These are phyloP conservation scores for Solenopsis invicta DNA, from an alignment of 1,140 invertebrate species.

Conservation along the genomic window DNA sequence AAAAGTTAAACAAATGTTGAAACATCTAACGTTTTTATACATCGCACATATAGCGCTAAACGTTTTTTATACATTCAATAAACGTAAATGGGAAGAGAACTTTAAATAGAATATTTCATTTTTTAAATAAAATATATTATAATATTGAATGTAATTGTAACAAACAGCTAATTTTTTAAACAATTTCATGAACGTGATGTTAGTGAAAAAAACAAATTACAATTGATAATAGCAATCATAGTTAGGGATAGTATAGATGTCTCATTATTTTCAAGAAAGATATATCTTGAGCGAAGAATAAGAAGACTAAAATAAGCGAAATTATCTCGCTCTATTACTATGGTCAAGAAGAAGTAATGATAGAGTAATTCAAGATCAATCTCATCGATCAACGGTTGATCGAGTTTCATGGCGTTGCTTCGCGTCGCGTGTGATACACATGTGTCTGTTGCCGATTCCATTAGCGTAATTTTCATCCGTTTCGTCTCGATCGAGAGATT, in stretches of 20 bases:
- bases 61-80: too few relatives aligned
- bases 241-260: neutral
- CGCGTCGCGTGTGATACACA: conserved; percentile 31
- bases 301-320: conserved; percentile 27
- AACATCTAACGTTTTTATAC: too few relatives aligned
- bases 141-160: neutral
- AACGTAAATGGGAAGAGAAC: too few relatives aligned
- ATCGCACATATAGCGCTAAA: too few relatives aligned
- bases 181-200: neutral
- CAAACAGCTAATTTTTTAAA: neutral
- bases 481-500: conserved; percentile 58
- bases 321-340: conserved; percentile 48
- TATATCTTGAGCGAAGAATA: neutral
- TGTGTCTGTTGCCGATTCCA: conserved; percentile 43
- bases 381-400: conserved; percentile 51
- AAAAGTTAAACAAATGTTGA: too few relatives aligned
- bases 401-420: conserved; percentile 22
- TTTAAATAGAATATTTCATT: neutral
- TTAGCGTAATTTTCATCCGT: conserved; percentile 58
- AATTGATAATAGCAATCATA: conserved; percentile 7
- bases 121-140: conserved; percentile 2
- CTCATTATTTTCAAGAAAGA: neutral
- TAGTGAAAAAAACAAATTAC: neutral
- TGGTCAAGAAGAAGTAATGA: conserved; percentile 34
- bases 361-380: conserved; percentile 47